Percentiles rank a stretch among this genome's conserved stretches.
Evolutionary conservation across 2,113 vertebrate genomes (phyloP).

Genomic region (Gallinago undulata): DNA sequence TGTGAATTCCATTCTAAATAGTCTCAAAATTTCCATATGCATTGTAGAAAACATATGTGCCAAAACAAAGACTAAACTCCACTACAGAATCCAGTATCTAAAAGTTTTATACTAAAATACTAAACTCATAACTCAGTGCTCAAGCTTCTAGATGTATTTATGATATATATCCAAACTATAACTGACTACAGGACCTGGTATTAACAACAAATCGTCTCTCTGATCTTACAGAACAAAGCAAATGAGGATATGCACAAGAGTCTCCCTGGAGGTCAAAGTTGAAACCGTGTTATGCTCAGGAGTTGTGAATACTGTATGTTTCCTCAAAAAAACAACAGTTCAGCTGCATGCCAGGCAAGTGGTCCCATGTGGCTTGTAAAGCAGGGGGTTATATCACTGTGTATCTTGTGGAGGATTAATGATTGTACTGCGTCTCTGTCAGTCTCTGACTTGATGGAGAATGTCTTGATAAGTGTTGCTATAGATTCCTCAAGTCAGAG

Average conservation of each 20-base stretch:
- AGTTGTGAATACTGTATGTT: background rate
- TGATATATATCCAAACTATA: background rate
- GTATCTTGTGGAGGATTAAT: background rate
- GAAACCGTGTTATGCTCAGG: background rate
- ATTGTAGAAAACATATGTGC: background rate
- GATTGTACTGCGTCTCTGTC: background rate
- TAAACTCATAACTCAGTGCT: background rate
- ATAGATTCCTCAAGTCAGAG: background rate
- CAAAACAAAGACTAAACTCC: background rate
- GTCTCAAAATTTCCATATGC: background rate
- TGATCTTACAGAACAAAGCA: background rate
- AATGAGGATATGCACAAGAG: background rate
- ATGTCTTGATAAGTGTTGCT: background rate
- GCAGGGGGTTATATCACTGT: background rate
- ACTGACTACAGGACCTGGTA: accelerated
- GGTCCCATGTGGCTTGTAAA: background rate
- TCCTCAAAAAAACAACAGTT: background rate
- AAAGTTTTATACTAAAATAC: background rate
- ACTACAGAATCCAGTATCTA: background rate
- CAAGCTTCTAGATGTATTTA: background rate
- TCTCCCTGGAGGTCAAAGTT: background rate
- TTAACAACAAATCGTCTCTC: background rate
- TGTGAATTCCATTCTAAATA: background rate
- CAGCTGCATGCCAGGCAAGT: background rate
- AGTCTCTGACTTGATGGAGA: background rate